Evolutionary conservation across 2,113 vertebrate species (phyloP), one percentile per base, ranked within the genome.

Genomic region (Semnornis frantzii): DNA sequence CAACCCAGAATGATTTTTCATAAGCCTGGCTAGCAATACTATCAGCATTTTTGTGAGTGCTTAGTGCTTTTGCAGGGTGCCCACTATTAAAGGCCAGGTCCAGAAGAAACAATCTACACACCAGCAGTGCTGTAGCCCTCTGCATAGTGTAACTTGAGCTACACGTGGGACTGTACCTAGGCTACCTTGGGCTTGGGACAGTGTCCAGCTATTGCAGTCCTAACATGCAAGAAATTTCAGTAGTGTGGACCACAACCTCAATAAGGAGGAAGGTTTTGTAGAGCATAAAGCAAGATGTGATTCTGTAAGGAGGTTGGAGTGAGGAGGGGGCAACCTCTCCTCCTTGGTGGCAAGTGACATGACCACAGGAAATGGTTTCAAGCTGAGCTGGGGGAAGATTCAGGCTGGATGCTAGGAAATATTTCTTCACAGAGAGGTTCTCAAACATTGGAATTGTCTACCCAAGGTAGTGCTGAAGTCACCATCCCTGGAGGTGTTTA

Each of bases 101-200:
- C 30, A 50, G 60, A 69, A 65, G n/a, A 66, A 65, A 12, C 48
- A 28, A 71, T 55, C 12, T 20, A 18, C 3, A 11, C 20, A 30
- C 21, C 34, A 50, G 20, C 7, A 28, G 18, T 6, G 20, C 30
- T 44, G 19, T 30, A 33, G 30, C 23, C 30, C 25, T 60, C 33
- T 33, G 0, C 25, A 12, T n/a, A 0, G 1, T 34, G n/a, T n/a
- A 50, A 8, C 39, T 73, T 39, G 24, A 87, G 42, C 31, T 48
- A 21, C 21, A 5, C 0, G 3, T 17, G 10, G 10, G 8, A 15
- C 4, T 13, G 1, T 13, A 25, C 23, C 0, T n/a, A 20, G 19
- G 16, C 9, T 82, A 5, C n/a, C 48, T 48, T 57, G 37, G 13
- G 12, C 20, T 57, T 24, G 39, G 5, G 1, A 8, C 8, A 28